These are phyloP conservation scores for Andrena fulva DNA, from an alignment of 2,888 invertebrate species.

Conservation along the genomic window DNA sequence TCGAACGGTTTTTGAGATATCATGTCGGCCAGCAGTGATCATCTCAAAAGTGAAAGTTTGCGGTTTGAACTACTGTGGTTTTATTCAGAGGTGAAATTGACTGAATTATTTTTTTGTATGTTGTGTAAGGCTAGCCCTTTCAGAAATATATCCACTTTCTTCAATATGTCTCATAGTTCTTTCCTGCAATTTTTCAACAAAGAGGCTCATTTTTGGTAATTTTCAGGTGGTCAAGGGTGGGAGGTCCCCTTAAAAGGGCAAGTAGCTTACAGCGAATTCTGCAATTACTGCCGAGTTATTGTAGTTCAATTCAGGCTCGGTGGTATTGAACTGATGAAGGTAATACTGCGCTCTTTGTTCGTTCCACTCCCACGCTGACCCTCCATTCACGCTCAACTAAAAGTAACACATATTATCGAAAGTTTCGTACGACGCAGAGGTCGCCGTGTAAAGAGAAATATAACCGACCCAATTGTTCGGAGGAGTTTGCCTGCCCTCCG, in stretches of 20 bases:
- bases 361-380: slow-evolving; percentile 91
- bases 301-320: slow-evolving; percentile 93
- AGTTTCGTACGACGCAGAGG: background rate
- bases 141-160: too few relatives aligned
- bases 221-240: too few relatives aligned
- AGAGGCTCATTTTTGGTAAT: too few relatives aligned
- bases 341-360: slow-evolving; percentile 89
- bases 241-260: background rate
- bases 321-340: slow-evolving; percentile 90
- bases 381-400: slow-evolving; percentile 86
- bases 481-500: slow-evolving; percentile 81
- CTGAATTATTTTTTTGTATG: too few relatives aligned
- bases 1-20: too few relatives aligned
- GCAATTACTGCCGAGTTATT: slow-evolving; percentile 88
- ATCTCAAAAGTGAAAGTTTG: too few relatives aligned
- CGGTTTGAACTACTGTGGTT: too few relatives aligned
- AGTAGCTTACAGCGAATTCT: slow-evolving; percentile 86
- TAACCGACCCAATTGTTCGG: slow-evolving; percentile 91
- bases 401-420: background rate
- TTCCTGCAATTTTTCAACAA: too few relatives aligned
- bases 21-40: too few relatives aligned
- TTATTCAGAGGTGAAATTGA: too few relatives aligned
- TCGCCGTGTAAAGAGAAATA: slow-evolving; percentile 16
- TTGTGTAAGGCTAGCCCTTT: too few relatives aligned
- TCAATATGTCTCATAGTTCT: too few relatives aligned